phyloP scores from a whole-genome alignment of 2,888 invertebrate species.

The Caenorhabditis uteleia region DNA sequence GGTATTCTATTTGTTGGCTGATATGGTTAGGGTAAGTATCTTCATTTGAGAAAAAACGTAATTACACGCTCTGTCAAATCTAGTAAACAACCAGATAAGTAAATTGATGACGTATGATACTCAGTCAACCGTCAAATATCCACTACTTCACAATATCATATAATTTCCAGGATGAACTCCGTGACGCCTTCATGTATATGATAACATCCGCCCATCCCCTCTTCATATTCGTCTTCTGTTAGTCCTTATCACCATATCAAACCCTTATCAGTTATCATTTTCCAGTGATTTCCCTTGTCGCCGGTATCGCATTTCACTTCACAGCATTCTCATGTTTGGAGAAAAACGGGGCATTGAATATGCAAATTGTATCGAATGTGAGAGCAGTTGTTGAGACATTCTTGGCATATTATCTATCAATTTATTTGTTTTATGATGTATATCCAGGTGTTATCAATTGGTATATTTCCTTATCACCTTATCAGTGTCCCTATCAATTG shows the following conservation, averaged over 20 bases:
- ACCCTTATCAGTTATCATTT: background rate
- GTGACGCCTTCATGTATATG: conserved; percentile 68
- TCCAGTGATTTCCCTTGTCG: conserved; percentile 31
- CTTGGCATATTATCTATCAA: conserved; percentile 58
- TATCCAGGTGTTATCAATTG: conserved; percentile 53
- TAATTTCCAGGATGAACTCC: conserved; percentile 61
- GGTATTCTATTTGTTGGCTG: conserved; percentile 63
- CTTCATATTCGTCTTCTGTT: conserved; percentile 52
- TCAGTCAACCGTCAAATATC: no score
- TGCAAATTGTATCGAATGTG: conserved; percentile 55
- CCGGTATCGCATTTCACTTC: conserved; percentile 46
- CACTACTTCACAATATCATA: background rate
- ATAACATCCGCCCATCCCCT: conserved; percentile 61
- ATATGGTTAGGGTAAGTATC: conserved; percentile 57
- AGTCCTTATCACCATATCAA: background rate
- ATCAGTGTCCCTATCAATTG: background rate
- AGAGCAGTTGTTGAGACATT: conserved; percentile 60
- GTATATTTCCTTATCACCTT: no score
- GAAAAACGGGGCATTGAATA: conserved; percentile 49
- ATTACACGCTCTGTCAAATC: background rate
- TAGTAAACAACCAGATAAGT: no score
- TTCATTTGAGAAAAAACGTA: no score
- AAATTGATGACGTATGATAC: background rate
- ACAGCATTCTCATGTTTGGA: conserved; percentile 51
- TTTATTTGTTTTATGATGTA: conserved; percentile 66